A percentile compares a stretch with the other conserved stretches of the same genome.
Evolutionary conservation across 2,888 invertebrate genomes (phyloP).

Genomic region (Chalcis sispes): DNA sequence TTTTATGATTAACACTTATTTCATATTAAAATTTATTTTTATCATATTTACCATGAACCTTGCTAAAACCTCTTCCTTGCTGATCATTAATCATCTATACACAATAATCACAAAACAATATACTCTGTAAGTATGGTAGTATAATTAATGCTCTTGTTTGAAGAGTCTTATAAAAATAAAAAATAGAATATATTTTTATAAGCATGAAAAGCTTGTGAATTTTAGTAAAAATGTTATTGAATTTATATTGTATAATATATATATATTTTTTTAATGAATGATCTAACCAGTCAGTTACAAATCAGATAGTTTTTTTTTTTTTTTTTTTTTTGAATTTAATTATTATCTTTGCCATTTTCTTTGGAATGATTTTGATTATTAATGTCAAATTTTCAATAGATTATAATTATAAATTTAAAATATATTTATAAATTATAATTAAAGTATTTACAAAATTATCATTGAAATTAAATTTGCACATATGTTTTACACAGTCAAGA

Average conservation of each 20-base stretch:
- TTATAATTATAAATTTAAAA: neutral
- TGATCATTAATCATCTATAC: constrained; percentile 59
- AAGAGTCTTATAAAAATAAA: constrained; percentile 21
- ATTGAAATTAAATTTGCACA: neutral
- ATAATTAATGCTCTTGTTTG: constrained; percentile 37
- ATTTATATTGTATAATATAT: constrained; percentile 1
- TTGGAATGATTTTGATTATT: constrained; percentile 14
- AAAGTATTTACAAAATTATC: constrained; percentile 3
- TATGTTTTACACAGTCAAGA: constrained; percentile 30
- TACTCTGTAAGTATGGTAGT: constrained; percentile 59
- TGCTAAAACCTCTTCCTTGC: constrained; percentile 52
- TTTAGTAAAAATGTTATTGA: constrained; percentile 35
- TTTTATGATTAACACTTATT: constrained; percentile 48
- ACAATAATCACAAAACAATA: constrained; percentile 59
- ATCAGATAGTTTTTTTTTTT: neutral
- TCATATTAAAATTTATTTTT: constrained; percentile 47
- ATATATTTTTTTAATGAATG: neutral
- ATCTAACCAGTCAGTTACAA: neutral
- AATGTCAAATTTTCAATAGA: constrained; percentile 2
- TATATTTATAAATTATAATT: neutral
- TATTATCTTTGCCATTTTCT: constrained; percentile 14
- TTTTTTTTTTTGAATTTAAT: constrained; percentile 10
- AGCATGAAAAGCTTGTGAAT: constrained; percentile 49
- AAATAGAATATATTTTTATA: constrained; percentile 35
- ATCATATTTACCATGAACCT: constrained; percentile 44